These are phyloP conservation scores for Stratiomys singularior DNA, from an alignment of 2,888 invertebrate genomes.

Conservation along the genomic window DNA sequence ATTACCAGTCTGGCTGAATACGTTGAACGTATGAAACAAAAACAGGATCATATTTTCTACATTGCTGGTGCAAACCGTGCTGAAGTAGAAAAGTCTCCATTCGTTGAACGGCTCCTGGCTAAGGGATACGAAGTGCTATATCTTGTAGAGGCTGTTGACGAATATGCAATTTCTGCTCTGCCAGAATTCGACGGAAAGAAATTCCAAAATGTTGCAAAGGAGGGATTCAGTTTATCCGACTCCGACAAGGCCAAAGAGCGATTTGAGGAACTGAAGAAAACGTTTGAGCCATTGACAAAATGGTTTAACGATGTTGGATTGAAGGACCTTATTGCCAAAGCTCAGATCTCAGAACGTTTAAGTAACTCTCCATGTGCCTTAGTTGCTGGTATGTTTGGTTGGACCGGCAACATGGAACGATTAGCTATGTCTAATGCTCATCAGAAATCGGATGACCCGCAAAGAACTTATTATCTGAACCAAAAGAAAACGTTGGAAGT, in stretches of 20 bases:
- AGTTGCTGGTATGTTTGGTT: slow-evolving; percentile 96
- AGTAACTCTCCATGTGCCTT: slow-evolving; percentile 94
- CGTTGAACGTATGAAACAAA: slow-evolving; percentile 93
- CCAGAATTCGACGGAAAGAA: slow-evolving; percentile 99
- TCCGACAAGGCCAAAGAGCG: slow-evolving; percentile 76
- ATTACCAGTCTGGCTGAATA: slow-evolving; percentile 87
- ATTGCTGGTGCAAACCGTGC: slow-evolving; percentile 89
- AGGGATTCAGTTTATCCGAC: slow-evolving; percentile 90
- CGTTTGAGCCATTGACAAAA: slow-evolving; percentile 88
- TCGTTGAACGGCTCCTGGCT: slow-evolving; percentile 91
- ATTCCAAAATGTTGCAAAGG: slow-evolving; percentile 99
- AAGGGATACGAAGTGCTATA: slow-evolving; percentile 96
- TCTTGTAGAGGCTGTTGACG: slow-evolving; percentile 96
- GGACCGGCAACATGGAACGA: slow-evolving; percentile 99
- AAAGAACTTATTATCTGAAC: slow-evolving; percentile 84
- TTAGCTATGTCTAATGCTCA: slow-evolving; percentile 95
- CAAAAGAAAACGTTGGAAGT: slow-evolving; percentile 98
- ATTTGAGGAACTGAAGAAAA: slow-evolving; percentile 78
- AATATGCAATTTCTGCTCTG: slow-evolving; percentile 94
- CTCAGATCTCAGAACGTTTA: slow-evolving; percentile 86
- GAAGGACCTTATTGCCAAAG: slow-evolving; percentile 82
- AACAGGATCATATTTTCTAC: slow-evolving; percentile 95
- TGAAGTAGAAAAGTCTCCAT: slow-evolving; percentile 92
- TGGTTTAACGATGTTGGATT: slow-evolving; percentile 89
- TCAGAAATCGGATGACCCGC: slow-evolving; percentile 93